Evolutionary conservation across 2,113 vertebrate genomes (phyloP).

Genomic region (Indicator maculatus): DNA sequence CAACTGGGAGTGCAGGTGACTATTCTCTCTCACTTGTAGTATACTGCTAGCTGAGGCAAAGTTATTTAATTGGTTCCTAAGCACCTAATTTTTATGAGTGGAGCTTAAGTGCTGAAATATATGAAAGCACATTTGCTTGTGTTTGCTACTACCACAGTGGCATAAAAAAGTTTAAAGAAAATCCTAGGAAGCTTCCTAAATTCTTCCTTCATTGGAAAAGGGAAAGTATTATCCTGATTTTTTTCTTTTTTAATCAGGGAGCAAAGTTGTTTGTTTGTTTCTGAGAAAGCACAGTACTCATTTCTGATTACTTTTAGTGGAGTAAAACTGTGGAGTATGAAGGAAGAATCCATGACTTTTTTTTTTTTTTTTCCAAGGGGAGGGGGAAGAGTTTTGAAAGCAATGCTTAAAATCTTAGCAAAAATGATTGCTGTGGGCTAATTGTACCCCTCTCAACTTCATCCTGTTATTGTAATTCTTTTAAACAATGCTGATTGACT

Average conservation of each 20-base stretch:
- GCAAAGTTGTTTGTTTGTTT: neutral
- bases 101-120: neutral
- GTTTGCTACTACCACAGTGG: neutral
- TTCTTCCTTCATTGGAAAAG: neutral
- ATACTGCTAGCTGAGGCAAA: constrained; percentile 6
- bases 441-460: neutral
- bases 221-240: neutral
- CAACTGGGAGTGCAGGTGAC: constrained; percentile 18
- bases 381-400: neutral
- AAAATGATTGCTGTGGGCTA: neutral
- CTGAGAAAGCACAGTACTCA: neutral
- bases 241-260: neutral
- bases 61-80: constrained; percentile 67
- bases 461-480: neutral
- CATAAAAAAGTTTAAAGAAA: constrained; percentile 20
- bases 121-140: constrained; percentile 12
- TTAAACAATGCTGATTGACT: neutral
- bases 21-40: neutral
- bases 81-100: constrained; percentile 54
- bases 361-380: too few relatives aligned
- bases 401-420: neutral
- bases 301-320: neutral
- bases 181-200: constrained; percentile 11
- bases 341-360: neutral
- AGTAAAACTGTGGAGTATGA: neutral